Base-by-base conservation (phyloP, 2,797 vertebrate species). In the Cyprinella venusta region DNA sequence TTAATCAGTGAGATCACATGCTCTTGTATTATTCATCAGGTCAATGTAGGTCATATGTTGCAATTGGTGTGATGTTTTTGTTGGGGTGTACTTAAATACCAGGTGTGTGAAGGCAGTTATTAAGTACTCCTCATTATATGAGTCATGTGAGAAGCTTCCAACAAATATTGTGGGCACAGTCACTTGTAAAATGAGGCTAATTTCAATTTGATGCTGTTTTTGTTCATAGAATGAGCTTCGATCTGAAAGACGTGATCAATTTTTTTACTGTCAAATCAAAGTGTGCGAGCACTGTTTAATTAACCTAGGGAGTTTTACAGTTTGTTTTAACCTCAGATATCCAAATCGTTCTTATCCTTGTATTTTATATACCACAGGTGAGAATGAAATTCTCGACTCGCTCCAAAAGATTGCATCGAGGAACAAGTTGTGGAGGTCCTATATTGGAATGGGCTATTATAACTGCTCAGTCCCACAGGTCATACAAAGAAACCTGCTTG, bases 381-480 rank as follows among this genome's bases (percentile, higher is more conserved):
- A 99, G 91, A 99, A 96, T 92, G 97, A 99, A 92, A 93, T 99
- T 89, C 95, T 99, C 85, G 95, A 96, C 69, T 90, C 92, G 6
- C 92, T 99, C 0, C 93, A 95, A 86, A 94, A 93, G 89, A 99
- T 99, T 86, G 96, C 97, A 77, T 95, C 93, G 81, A 95, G 94
- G 92, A 99, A 99, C 93, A 95, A 97, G 92, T 91, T 98, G 12
- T 99, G 98, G 97, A 92, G 98, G 38, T 99, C 98, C 2, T 99
- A 98, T 52, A 99, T 99, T 33, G 98, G 98, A 84, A 99, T 98
- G 98, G 98, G 98, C 48, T 99, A 99, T 92, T 99, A 99, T 90
- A 98, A 95, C 94, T 99, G 98, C 91, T 97, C 96, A 0, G 95
- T 98, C 12, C 98, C 98, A 0, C 97, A 95, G 3, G 93, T 96